Evolutionary conservation across 1,140 invertebrate species (phyloP).

Genomic region (Apis mellifera): Amel_HAv3.1 CM009943.2:1906001-1906500

Average conservation of each 20-base stretch:
- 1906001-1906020: conserved; percentile 74
- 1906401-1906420: too few relatives aligned
- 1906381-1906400: too few relatives aligned
- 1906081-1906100: conserved; percentile 46
- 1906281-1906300: neutral
- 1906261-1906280: neutral
- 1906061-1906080: conserved; percentile 67
- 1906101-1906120: conserved; percentile 23
- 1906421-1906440: too few relatives aligned
- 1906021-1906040: conserved; percentile 68
- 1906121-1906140: neutral
- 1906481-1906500: too few relatives aligned
- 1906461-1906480: too few relatives aligned
- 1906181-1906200: conserved; percentile 51
- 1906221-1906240: conserved; percentile 26
- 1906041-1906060: conserved; percentile 74
- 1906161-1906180: conserved; percentile 51
- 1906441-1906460: too few relatives aligned
- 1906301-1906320: too few relatives aligned
- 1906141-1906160: conserved; percentile 43
- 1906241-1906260: conserved; percentile 33
- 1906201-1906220: conserved; percentile 53
- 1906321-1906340: neutral
- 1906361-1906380: neutral
- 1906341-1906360: neutral